Evolutionary conservation across 2,113 vertebrate species (phyloP), one percentile per base, ranked within the genome.

Genomic region (Atherinomorus stipes): DNA sequence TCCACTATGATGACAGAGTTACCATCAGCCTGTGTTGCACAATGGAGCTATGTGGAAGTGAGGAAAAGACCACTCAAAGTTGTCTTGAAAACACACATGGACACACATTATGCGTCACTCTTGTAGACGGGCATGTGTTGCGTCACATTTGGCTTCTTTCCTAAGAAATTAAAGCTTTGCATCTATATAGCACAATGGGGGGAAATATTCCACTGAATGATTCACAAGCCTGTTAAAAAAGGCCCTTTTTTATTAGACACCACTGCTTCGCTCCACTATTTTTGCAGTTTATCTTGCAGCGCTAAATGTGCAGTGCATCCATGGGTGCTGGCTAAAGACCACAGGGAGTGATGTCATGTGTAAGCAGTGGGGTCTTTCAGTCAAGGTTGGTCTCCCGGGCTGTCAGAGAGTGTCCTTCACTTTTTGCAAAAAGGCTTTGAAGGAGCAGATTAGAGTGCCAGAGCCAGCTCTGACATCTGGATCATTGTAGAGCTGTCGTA

Each of bases 391-490:
- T 84, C 81, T 83, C 83, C 42, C 2, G 64, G 67, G 76, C 16
- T 72, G 69, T 61, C 71, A 40, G 81, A 71, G 60, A 63, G 69
- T 44, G 77, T 87, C 84, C 86, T 88, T 86, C 74, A 44, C 67
- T 73, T 64, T 81, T 74, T 70, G 56, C n/a, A 25, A 69, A 45
- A 64, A 34, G 54, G 49, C 76, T 87, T 90, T 91, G 80, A 92
- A 84, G 68, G 61, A 72, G 47, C 65, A 66, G 73, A 81, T 83
- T 68, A 47, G 72, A 70, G 71, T 42, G 61, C 76, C 77, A 73
- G 79, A 84, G 80, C 60, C 8, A 34, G 64, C 44, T 77, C 71
- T 37, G 37, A 85, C 90, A 90, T 92, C 88, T 92, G 90, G 89
- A 85, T 70, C 70, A 45, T 23, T 62, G 66, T 67, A 63, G 77